A percentile compares a stretch with the other conserved stretches of the same genome.
These are phyloP conservation scores for Nautilus pompilius DNA, from an alignment of 1,140 invertebrate genomes.

Conservation along the genomic window DNA sequence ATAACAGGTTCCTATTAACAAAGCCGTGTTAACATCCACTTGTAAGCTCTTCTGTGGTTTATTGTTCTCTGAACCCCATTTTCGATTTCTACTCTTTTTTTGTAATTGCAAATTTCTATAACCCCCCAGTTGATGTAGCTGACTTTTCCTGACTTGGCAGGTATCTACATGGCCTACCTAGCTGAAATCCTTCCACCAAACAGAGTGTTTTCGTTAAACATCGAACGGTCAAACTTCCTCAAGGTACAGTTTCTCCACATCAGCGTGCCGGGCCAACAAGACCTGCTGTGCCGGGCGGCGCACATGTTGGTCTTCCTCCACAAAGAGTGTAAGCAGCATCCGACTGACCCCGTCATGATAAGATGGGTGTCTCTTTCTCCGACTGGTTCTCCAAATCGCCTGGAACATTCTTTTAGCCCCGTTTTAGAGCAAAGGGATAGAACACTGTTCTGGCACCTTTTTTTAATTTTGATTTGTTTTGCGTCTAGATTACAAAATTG, in stretches of 20 bases:
- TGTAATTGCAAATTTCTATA: no score
- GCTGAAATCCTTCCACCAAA: slow-evolving; percentile 39
- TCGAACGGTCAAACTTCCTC: slow-evolving; percentile 36
- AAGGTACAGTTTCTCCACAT: slow-evolving; percentile 46
- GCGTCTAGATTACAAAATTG: background rate
- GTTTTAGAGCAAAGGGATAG: background rate
- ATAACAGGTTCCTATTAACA: no score
- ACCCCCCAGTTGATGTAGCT: no score
- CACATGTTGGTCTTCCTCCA: slow-evolving; percentile 46
- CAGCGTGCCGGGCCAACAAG: slow-evolving; percentile 7
- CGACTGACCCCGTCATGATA: background rate
- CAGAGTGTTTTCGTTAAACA: slow-evolving; percentile 44
- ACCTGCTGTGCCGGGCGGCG: slow-evolving; percentile 24
- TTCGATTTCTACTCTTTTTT: no score
- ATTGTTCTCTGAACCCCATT: no score
- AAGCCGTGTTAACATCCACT: no score
- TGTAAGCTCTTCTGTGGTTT: no score
- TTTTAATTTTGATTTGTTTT: no score
- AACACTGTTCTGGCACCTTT: no score
- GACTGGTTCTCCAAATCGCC: background rate
- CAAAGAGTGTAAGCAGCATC: slow-evolving; percentile 44
- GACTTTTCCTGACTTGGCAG: no score
- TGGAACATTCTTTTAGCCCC: background rate
- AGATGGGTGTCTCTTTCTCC: background rate
- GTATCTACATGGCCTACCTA: slow-evolving; percentile 36